Evolutionary conservation across 2,113 vertebrate species (phyloP).

Genomic region (Tiliqua scincoides): DNA sequence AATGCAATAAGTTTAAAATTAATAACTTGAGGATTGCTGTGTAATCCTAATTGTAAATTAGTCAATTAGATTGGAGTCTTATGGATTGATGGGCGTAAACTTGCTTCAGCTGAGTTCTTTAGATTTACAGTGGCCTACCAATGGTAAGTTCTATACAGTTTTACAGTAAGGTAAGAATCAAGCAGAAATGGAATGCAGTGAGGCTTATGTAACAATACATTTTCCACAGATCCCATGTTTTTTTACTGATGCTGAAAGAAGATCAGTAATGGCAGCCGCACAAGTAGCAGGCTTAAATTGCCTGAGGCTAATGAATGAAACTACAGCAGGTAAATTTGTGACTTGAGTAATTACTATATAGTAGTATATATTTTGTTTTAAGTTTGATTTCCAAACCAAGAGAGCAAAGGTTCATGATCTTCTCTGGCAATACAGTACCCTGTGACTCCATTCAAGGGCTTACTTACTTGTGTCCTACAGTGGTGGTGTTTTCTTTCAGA

Average conservation of each 20-base stretch:
- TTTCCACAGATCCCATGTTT: constrained; percentile 89
- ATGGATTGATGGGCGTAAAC: neutral
- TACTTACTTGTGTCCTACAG: neutral
- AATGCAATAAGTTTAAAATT: neutral
- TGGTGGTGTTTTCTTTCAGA: neutral
- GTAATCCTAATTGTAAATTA: neutral
- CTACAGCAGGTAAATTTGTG: constrained; percentile 86
- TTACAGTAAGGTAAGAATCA: neutral
- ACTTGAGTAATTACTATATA: neutral
- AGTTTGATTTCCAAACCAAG: neutral
- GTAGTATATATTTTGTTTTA: neutral
- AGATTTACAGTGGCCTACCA: neutral
- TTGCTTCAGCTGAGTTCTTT: neutral
- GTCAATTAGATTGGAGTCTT: neutral
- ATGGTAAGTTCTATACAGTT: neutral
- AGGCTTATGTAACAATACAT: neutral
- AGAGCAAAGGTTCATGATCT: neutral
- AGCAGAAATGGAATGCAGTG: neutral
- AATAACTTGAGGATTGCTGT: neutral
- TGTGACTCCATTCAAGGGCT: neutral
- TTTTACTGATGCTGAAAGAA: constrained; percentile 92
- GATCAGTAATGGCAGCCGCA: constrained; percentile 90
- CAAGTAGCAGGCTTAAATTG: constrained; percentile 95
- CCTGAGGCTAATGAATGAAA: constrained; percentile 93
- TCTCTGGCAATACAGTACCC: too few relatives aligned